Evolutionary conservation across 2,888 invertebrate species (phyloP).

Genomic region (Cheilosia variabilis): DNA sequence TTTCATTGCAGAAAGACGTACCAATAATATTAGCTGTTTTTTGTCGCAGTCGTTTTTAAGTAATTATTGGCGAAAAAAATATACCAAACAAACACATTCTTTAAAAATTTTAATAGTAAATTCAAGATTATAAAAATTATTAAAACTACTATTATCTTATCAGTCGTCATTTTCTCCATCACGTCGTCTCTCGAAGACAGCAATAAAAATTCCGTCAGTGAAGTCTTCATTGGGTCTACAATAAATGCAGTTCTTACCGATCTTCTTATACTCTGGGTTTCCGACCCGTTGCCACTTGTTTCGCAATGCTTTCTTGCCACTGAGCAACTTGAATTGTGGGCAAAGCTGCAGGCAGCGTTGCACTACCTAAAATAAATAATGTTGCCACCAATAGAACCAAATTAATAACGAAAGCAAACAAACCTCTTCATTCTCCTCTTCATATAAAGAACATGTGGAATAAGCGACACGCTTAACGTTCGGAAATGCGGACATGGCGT

Average conservation of each 20-base stretch:
- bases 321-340: constrained; percentile 86
- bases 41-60: too few relatives aligned
- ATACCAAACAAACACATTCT: too few relatives aligned
- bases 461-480: constrained; percentile 94
- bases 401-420: constrained; percentile 75
- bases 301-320: constrained; percentile 86
- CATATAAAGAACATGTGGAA: constrained; percentile 96
- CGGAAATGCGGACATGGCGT: constrained; percentile 93
- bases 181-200: constrained; percentile 89
- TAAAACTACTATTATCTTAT: background rate
- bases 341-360: constrained; percentile 80
- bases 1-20: too few relatives aligned
- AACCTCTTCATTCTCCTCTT: constrained; percentile 97
- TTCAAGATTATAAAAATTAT: background rate
- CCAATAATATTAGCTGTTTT: too few relatives aligned
- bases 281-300: constrained; percentile 89
- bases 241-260: constrained; percentile 91
- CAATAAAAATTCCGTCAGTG: constrained; percentile 98
- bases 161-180: constrained; percentile 32
- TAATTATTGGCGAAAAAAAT: too few relatives aligned
- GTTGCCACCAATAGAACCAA: constrained; percentile 85
- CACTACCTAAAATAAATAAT: constrained; percentile 85
- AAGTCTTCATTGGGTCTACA: constrained; percentile 90
- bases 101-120: background rate
- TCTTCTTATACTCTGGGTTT: constrained; percentile 86